Percentiles rank a stretch among this genome's conserved stretches.
Conservation (phyloP, 1,140 invertebrate species). For the Panulirus ornatus region DNA sequence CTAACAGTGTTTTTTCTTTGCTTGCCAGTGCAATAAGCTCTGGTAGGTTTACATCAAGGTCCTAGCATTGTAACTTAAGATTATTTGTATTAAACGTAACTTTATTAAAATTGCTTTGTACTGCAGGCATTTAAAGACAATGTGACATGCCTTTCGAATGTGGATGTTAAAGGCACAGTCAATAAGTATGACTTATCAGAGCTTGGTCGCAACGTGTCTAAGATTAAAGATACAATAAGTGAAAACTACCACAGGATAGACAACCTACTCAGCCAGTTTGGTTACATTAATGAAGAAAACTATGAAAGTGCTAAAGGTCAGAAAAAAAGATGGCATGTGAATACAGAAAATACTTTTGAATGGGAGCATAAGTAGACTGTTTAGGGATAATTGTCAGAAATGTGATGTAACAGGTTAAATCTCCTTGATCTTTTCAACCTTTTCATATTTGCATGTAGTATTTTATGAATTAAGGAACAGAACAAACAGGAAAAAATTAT, state of each 20-base stretch:
- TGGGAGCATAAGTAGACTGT: not conserved
- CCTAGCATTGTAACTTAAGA: too few relatives aligned
- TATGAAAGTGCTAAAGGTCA: constrained; percentile 34
- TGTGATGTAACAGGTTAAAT: not conserved
- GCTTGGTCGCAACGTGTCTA: not conserved
- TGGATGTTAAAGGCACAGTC: not conserved
- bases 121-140: not conserved
- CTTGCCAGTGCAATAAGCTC: too few relatives aligned
- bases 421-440: not conserved
- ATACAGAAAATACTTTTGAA: not conserved
- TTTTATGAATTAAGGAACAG: too few relatives aligned
- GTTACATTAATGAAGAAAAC: constrained; percentile 26
- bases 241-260: not conserved
- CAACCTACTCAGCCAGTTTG: constrained; percentile 28
- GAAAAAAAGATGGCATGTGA: not conserved
- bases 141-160: not conserved
- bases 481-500: not conserved
- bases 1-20: too few relatives aligned
- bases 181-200: not conserved
- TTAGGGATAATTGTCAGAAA: not conserved
- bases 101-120: too few relatives aligned
- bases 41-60: too few relatives aligned
- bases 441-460: not conserved
- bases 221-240: not conserved
- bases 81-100: too few relatives aligned